A percentile compares a stretch with the other conserved stretches of the same genome.
phyloP scores from a whole-genome alignment of 2,797 vertebrate genomes.

The Lutjanus argentimaculatus region DNA sequence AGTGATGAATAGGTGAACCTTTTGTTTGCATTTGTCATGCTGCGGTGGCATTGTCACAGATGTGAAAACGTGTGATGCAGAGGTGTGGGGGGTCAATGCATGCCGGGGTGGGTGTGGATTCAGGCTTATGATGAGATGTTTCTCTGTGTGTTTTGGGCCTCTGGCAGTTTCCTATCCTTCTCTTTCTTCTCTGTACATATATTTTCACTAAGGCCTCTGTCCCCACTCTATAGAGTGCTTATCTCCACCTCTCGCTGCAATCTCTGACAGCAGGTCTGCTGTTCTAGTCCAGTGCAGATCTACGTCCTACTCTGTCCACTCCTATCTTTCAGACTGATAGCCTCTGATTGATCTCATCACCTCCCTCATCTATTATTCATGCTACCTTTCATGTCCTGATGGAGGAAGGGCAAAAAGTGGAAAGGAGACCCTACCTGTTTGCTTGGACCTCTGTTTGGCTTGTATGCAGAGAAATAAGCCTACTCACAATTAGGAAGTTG shows the following conservation, averaged over 20 bases:
- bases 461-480: constrained; percentile 33
- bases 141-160: constrained; percentile 34
- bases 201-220: constrained; percentile 34
- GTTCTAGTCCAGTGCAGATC: constrained; percentile 67
- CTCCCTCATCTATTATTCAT: constrained; percentile 83
- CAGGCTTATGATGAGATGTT: constrained; percentile 54
- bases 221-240: constrained; percentile 54
- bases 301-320: constrained; percentile 75
- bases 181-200: constrained; percentile 45
- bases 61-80: constrained; percentile 67
- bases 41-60: constrained; percentile 81
- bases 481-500: constrained; percentile 89
- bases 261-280: constrained; percentile 69
- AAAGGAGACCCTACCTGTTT: constrained; percentile 74
- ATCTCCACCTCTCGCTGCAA: constrained; percentile 62
- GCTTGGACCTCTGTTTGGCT: constrained; percentile 47
- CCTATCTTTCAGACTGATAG: constrained; percentile 79
- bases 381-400: constrained; percentile 71
- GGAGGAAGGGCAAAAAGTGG: constrained; percentile 70
- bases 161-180: constrained; percentile 29
- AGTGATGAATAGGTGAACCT: constrained; percentile 89
- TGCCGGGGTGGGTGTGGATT: constrained; percentile 63
- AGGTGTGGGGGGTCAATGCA: constrained; percentile 69
- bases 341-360: constrained; percentile 83
- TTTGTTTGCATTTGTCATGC: constrained; percentile 89